Evolutionary conservation across 2,797 vertebrate genomes (phyloP).

Genomic region (Sitta carolinensis): DNA sequence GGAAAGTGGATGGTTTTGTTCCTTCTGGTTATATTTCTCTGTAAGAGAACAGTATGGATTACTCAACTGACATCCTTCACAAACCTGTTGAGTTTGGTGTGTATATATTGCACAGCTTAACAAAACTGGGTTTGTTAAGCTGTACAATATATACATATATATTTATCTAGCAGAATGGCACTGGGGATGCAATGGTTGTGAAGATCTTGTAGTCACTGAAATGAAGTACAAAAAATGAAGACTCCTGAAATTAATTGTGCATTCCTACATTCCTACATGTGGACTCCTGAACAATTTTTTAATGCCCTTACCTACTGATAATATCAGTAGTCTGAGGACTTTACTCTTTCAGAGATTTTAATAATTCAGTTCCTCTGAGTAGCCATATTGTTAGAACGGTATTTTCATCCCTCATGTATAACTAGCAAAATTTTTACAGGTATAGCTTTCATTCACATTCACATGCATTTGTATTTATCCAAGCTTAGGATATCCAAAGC

Average conservation of each 20-base stretch:
- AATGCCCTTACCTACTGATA: neutral
- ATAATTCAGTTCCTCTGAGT: neutral
- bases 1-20: neutral
- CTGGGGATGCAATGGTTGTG: neutral
- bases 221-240: neutral
- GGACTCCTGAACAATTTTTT: neutral
- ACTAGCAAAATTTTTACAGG: neutral
- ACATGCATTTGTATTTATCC: neutral
- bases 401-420: neutral
- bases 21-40: neutral
- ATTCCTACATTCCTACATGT: neutral
- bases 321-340: neutral
- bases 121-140: too few species aligned
- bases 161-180: neutral
- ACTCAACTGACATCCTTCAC: neutral
- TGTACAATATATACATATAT: too few species aligned
- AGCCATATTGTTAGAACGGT: neutral
- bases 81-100: neutral
- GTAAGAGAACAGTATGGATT: neutral
- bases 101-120: neutral
- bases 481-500: neutral
- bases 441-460: neutral
- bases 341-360: neutral
- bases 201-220: neutral
- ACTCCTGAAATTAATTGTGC: neutral